Base-by-base conservation (phyloP, 2,888 invertebrate species). In the Steinernema hermaphroditum region DNA sequence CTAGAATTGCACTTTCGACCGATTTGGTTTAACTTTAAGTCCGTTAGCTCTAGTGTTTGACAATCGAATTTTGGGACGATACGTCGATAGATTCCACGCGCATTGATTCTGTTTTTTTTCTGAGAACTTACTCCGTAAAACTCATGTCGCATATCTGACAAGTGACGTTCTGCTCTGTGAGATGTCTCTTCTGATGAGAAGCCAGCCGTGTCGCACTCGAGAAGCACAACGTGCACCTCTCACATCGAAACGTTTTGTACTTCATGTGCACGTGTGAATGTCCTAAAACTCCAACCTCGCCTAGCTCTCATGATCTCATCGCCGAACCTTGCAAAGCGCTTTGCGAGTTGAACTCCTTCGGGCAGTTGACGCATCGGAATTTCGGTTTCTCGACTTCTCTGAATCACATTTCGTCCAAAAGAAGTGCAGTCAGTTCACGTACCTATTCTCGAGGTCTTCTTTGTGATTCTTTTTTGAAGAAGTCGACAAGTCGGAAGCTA, bases 211-310 rank as follows among this genome's bases (percentile, higher is more conserved):
- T 76, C 14, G 82, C 77, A 44, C 80, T 86, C 41, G 81, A 72
- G 77, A 87, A 88, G 27, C 75, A 78, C 71, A 85, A 83, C 68
- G 80, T 75, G 79, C 87, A 88, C 37, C 87, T 86, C 1, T 81
- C 80, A 77, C 87, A 88, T 29, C 80, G 79, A 22, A 85, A 78
- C 27, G 74, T 72, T n/a, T 72, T 76, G 14, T 72, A 75, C 2
- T 75, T 75, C 69, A 78, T 83, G 75, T 87, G 87, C 4, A 82
- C 83, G 72, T 82, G 81, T 75, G 85, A 81, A 75, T 87, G 87
- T 29, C 81, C 75, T 72, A 19, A 27, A 24, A 44, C 9, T 14
- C 0, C 2, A 12, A 68, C 16, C 6, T 71, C 4, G 8, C 37
- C 24, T 24, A 6, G 27, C 6, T 70, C 19, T 12, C 22, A 19